A percentile compares a stretch with the other conserved stretches of the same genome.
These are phyloP conservation scores for Actinernus sp. DNA, from an alignment of 92 coral and sea anemone genomes.

Conservation along the genomic window DNA sequence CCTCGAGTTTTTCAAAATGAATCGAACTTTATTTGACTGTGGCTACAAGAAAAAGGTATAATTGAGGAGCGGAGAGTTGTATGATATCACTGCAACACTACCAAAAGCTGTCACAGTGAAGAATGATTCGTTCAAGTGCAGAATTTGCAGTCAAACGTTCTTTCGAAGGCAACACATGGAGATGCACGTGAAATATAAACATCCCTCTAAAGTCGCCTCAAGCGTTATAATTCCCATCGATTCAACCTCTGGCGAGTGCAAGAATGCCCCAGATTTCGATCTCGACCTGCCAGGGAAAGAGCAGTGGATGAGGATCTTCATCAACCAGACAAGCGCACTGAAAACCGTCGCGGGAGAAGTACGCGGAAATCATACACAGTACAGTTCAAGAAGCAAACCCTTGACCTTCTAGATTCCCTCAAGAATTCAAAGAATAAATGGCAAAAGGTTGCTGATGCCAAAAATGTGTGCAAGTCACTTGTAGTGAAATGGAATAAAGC, in stretches of 20 bases:
- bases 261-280: too few species aligned
- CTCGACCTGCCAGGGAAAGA: too few species aligned
- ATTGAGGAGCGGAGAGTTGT: too few species aligned
- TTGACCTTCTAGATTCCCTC: constrained; percentile 26
- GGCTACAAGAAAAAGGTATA: too few species aligned
- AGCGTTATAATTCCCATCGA: too few species aligned
- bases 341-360: constrained; percentile 30
- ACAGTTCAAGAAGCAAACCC: too few species aligned
- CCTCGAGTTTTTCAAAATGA: too few species aligned
- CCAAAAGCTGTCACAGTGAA: constrained; percentile 48
- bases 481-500: constrained; percentile 52
- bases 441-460: constrained; percentile 33
- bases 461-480: constrained; percentile 37
- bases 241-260: too few species aligned
- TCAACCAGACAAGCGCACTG: background rate
- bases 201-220: constrained; percentile 17
- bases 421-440: constrained; percentile 15
- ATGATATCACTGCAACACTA: too few species aligned
- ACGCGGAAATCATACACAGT: too few species aligned
- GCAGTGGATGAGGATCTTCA: background rate
- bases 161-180: constrained; percentile 63
- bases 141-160: constrained; percentile 38
- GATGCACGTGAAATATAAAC: constrained; percentile 55
- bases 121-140: constrained; percentile 33
- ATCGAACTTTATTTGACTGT: too few species aligned